These are phyloP conservation scores for Umimayanthus chanpuru DNA, from an alignment of 92 coral and sea anemone species.

Conservation along the genomic window DNA sequence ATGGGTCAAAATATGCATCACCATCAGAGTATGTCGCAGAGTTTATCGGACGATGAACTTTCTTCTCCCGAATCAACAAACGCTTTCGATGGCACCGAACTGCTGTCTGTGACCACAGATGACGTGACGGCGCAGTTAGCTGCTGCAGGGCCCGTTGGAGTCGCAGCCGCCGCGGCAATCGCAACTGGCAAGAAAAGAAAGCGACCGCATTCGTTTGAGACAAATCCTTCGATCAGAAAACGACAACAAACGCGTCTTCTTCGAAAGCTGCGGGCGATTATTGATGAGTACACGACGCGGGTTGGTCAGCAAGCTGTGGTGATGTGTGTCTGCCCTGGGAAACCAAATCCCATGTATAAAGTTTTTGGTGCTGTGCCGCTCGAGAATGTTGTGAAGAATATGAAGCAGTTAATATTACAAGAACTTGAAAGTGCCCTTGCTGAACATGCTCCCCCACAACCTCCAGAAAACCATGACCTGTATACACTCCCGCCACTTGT, in stretches of 20 bases:
- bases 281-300: constrained; percentile 98
- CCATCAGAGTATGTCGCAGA: constrained; percentile 59
- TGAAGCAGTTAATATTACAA: constrained; percentile 89
- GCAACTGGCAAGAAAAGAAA: constrained; percentile 98
- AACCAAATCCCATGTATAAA: constrained; percentile 92
- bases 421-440: constrained; percentile 95
- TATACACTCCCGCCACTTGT: constrained; percentile 93
- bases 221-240: constrained; percentile 98
- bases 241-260: constrained; percentile 97
- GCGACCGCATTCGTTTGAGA: constrained; percentile 97
- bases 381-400: constrained; percentile 88
- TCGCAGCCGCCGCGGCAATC: constrained; percentile 99
- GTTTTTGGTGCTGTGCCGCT: constrained; percentile 99
- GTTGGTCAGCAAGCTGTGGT: constrained; percentile 99
- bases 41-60: constrained; percentile 89
- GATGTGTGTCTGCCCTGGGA: constrained; percentile 97
- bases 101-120: constrained; percentile 82
- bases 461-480: constrained; percentile 88
- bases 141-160: constrained; percentile 98
- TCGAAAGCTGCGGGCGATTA: constrained; percentile 91
- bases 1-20: constrained; percentile 54
- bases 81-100: constrained; percentile 90
- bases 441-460: constrained; percentile 96
- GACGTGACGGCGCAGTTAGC: constrained; percentile 98
- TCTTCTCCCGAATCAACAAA: constrained; percentile 98